Percentiles rank a stretch among this genome's conserved stretches.
Conservation (phyloP, 2,797 vertebrate species). For the Cossypha dichroa region DNA sequence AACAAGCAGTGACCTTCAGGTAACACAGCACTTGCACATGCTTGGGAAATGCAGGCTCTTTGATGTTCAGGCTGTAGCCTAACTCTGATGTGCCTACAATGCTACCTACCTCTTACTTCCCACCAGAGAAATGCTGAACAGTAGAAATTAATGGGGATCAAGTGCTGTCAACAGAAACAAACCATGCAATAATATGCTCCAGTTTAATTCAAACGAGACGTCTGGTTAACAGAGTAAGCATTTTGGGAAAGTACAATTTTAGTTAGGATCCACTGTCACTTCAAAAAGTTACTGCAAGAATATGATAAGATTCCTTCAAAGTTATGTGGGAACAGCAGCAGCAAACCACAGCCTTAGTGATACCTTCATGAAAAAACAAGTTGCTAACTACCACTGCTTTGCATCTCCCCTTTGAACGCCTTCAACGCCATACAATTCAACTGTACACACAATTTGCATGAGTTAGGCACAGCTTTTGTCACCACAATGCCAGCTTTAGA, state of each 20-base stretch:
- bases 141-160: not conserved
- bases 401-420: not conserved
- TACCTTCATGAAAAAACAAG: not conserved
- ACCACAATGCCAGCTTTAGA: not conserved
- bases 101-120: not conserved
- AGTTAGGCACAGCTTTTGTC: not conserved
- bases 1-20: not conserved
- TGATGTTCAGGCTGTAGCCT: slow-evolving; percentile 10
- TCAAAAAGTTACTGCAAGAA: not conserved
- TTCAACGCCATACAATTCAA: not conserved
- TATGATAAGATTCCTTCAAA: not conserved
- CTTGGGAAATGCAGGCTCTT: not conserved
- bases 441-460: not conserved
- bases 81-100: not conserved
- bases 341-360: not conserved
- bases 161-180: not conserved
- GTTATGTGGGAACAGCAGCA: not conserved
- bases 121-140: not conserved
- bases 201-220: fast-evolving
- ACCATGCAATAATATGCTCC: not conserved
- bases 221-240: not conserved
- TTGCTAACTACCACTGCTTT: not conserved
- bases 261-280: not conserved
- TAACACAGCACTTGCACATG: not conserved
- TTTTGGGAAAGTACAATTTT: not conserved